These are phyloP conservation scores for Drosophila fungiperda DNA, from an alignment of 2,888 invertebrate genomes.

Conservation along the genomic window DNA sequence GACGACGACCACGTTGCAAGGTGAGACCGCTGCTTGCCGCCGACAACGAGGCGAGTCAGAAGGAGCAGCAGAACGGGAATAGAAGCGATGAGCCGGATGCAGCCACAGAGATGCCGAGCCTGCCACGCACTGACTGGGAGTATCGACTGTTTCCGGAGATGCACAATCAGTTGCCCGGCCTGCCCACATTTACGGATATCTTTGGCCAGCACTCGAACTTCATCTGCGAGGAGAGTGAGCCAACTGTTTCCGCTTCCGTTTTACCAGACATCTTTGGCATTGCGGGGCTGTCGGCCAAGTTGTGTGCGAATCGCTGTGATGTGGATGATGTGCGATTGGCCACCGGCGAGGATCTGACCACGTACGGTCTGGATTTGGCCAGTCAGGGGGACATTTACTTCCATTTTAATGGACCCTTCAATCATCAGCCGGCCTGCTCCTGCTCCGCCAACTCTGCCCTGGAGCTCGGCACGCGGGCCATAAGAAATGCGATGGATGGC, in stretches of 20 bases:
- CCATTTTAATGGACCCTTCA: slow-evolving; percentile 70
- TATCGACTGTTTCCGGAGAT: slow-evolving; percentile 65
- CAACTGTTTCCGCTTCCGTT: not conserved
- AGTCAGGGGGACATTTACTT: slow-evolving; percentile 69
- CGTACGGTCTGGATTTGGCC: slow-evolving; percentile 60
- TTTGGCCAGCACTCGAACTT: slow-evolving; percentile 57
- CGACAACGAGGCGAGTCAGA: slow-evolving; percentile 41
- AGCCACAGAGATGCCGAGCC: not conserved
- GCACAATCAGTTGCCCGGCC: slow-evolving; percentile 35
- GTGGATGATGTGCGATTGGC: slow-evolving; percentile 30
- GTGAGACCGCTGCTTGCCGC: slow-evolving; percentile 39
- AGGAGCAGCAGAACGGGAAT: slow-evolving; percentile 16
- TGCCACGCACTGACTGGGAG: slow-evolving; percentile 31
- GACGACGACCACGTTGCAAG: slow-evolving; percentile 66
- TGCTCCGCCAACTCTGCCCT: slow-evolving; percentile 50
- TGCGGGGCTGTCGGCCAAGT: slow-evolving; percentile 32
- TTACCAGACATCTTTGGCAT: slow-evolving; percentile 51
- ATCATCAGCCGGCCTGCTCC: slow-evolving; percentile 53
- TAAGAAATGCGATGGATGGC: slow-evolving; percentile 57
- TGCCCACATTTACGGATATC: slow-evolving; percentile 63
- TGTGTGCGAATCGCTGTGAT: slow-evolving; percentile 30
- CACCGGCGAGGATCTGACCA: slow-evolving; percentile 64
- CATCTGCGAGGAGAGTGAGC: slow-evolving; percentile 20
- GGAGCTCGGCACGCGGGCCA: slow-evolving; percentile 69
- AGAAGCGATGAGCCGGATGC: slow-evolving; percentile 31